Base-by-base conservation (phyloP, 2,797 vertebrate species). In the Melanogrammus aeglefinus region DNA sequence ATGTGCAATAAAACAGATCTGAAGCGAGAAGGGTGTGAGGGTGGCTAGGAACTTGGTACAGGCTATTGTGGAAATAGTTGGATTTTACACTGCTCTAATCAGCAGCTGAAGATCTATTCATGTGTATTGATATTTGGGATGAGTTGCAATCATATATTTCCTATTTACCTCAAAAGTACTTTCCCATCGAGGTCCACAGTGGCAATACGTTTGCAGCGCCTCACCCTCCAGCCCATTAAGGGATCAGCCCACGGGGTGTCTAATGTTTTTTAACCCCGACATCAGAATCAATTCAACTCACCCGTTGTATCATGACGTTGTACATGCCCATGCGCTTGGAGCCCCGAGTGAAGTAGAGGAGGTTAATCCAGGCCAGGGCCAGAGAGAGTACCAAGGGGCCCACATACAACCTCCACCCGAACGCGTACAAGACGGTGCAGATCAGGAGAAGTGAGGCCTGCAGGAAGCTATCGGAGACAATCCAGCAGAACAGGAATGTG, bases 231-330 rank as follows among this genome's bases (percentile, higher is more conserved):
- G 31, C 31, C 31, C 2, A n/a, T n/a, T n/a, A 33, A 33, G 31
- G 31, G 31, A 33, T 2, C 31, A 33, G 31, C 31, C 31, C 31
- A 33, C 31, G 31, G 2, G 2, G 31, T 33, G 31, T 33, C 31
- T 33, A 33, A 33, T 33, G 31, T 33, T 33, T 33, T 33, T 33
- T 33, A 33, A 33, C 31, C 31, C 31, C 2, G 31, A 33, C 31
- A 6, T n/a, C 69, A 35, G 9, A 75, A 75, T 31, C 18, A 41
- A 18, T 6, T 36, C 0, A 9, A 21, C 7, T 6, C 27, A 98
- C 97, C 92, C 96, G 96, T 83, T 98, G 96, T 85, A 98, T 96
- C 96, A 97, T 98, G 86, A 98, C 94, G 0, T 91, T 95, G 91
- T 98, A 98, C 86, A 97, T 96, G 0, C 97, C 97, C 0, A 96